Conservation (phyloP, 2,113 vertebrate genomes). For the Sphyrna mokarran region DNA sequence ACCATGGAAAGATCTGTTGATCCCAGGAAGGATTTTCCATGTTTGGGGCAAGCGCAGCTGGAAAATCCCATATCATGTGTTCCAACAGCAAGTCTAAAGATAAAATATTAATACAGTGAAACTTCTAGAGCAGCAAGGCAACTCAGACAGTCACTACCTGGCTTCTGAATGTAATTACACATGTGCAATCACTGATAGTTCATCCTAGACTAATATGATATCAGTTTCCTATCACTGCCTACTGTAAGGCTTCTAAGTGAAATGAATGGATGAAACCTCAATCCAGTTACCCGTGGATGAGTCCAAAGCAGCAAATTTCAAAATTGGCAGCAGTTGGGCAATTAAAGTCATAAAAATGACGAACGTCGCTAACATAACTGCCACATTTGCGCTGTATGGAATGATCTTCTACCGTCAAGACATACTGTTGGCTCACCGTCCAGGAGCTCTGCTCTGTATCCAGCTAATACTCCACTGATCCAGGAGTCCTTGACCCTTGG, state of each 20-base stretch:
- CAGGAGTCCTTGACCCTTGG: background rate
- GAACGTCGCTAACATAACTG: background rate
- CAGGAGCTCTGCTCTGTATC: background rate
- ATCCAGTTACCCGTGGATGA: background rate
- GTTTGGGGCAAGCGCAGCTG: no score
- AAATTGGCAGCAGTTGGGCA: background rate
- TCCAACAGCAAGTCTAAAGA: background rate
- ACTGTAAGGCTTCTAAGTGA: background rate
- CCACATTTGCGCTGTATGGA: background rate
- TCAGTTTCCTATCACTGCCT: background rate
- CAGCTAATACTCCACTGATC: background rate
- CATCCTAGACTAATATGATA: background rate
- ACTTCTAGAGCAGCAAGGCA: background rate
- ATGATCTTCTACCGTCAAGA: background rate
- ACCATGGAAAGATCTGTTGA: no score
- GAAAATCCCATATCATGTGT: background rate
- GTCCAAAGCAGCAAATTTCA: background rate
- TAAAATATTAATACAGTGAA: background rate
- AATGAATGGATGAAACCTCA: background rate
- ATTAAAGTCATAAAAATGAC: conserved; percentile 1
- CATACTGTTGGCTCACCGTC: background rate
- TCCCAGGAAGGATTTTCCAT: no score
- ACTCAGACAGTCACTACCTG: background rate
- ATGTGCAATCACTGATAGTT: background rate
- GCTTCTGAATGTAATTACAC: background rate